Percentiles rank a stretch among this genome's conserved stretches.
phyloP scores from a whole-genome alignment of 2,113 vertebrate species.

The Astur gentilis region DNA sequence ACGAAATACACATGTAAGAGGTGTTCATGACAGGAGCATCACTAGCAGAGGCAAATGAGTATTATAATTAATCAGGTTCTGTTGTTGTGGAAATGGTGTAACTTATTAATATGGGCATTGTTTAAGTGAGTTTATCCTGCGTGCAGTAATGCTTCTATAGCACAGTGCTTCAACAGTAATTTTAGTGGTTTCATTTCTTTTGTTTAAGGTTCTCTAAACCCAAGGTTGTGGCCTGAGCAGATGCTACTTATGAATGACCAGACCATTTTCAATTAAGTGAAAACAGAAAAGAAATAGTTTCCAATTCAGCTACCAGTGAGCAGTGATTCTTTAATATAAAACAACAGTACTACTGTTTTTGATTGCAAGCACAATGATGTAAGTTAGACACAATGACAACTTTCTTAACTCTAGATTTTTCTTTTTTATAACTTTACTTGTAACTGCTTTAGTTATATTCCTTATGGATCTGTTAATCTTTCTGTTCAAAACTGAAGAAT shows the following conservation, averaged over 20 bases:
- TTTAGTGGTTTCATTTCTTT: not conserved
- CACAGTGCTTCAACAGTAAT: not conserved
- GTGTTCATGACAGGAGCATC: not conserved
- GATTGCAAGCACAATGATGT: not conserved
- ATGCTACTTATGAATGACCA: not conserved
- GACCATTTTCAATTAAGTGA: not conserved
- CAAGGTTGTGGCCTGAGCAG: not conserved
- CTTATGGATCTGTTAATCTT: not conserved
- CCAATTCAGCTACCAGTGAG: not conserved
- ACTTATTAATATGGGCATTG: not conserved
- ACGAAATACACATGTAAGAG: not conserved
- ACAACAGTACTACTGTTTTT: not conserved
- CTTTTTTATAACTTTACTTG: not conserved
- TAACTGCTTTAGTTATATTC: not conserved
- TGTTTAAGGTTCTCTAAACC: not conserved
- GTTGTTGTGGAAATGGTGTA: not conserved
- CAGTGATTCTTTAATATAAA: not conserved
- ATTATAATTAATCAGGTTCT: not conserved
- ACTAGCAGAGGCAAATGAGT: not conserved
- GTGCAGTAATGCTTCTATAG: not conserved
- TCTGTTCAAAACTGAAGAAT: not conserved
- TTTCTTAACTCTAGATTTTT: not conserved
- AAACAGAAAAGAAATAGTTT: not conserved
- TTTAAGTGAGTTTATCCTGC: not conserved
- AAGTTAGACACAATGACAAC: not conserved